Base-by-base conservation (phyloP, 2,797 vertebrate genomes). In the Thaleichthys pacificus region DNA sequence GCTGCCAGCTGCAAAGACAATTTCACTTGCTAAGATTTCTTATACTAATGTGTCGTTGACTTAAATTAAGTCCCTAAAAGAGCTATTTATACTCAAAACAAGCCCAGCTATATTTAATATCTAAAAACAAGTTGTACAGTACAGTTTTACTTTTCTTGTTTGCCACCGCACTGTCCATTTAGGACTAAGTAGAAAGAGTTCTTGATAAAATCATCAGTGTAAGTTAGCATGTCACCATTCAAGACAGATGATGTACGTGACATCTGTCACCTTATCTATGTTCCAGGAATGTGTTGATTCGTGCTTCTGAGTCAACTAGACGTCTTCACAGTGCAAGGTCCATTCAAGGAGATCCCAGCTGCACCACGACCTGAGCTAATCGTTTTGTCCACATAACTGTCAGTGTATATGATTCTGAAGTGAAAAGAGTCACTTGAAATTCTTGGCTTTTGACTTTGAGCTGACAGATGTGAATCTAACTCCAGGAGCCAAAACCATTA, bases 1-100 rank as follows among this genome's bases (percentile, higher is more conserved):
- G 67, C 69, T 65, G 73, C 61, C 58, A 66, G 61, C 61, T n/a
- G 32, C 68, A 32, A 32, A 26, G 19, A 54, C 64, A 24, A n/a
- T 24, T 72, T 49, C 11, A n/a, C 17, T 38, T 35, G 42, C 17
- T 61, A 65, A 68, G 61, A 21, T 65, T 9, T 60, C 72, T 78
- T 49, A 69, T 47, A 76, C 12, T 0, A 0, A 14, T 19, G 26
- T 15, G 78, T 63, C 32, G 71, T 47, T 14, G 42, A 3, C 42
- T 47, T 11, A 47, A 47, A 47, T 14, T 14, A 47, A 3, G 12
- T 47, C 11, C 3, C 42, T 47, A 47, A 47, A 14, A 47, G 42
- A 47, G 42, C 12, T 47, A 14, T 47, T 47, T 47, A 47, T 47
- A 2, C 42, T 47, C 0, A 12, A 47, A 35, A 47, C 42, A 47